These are phyloP conservation scores for Bradypodion pumilum DNA, from an alignment of 2,797 vertebrate genomes.

Conservation along the genomic window DNA sequence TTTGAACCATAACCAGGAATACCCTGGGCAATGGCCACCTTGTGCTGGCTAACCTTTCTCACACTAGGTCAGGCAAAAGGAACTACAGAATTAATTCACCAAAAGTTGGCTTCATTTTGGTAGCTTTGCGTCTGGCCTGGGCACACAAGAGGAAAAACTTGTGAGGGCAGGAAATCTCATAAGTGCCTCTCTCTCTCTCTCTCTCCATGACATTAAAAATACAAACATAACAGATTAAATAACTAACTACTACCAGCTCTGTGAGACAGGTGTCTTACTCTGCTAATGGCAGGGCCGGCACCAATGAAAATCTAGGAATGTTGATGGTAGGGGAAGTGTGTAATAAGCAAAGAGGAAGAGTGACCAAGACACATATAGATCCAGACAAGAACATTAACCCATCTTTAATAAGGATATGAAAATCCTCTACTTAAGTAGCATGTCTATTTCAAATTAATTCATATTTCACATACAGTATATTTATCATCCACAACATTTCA, in stretches of 20 bases:
- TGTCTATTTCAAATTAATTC: background rate
- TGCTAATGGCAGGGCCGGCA: background rate
- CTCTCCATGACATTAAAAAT: background rate
- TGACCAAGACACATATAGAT: background rate
- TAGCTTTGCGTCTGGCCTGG: too few species aligned
- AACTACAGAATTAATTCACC: too few species aligned
- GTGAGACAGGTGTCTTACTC: background rate
- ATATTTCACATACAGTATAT: too few species aligned
- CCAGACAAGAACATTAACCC: background rate
- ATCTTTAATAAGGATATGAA: background rate
- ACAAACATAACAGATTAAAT: background rate
- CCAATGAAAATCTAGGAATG: background rate
- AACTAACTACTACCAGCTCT: background rate
- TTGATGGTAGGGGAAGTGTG: background rate
- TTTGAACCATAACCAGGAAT: too few species aligned
- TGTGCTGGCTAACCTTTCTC: too few species aligned
- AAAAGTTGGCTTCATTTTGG: too few species aligned
- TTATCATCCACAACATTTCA: too few species aligned
- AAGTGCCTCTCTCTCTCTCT: background rate
- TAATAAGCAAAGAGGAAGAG: background rate
- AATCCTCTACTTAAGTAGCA: background rate
- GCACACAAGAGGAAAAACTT: too few species aligned
- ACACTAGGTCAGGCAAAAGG: too few species aligned
- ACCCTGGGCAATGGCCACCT: too few species aligned
- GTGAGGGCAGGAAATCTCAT: background rate